phyloP scores from a whole-genome alignment of 2,888 invertebrate genomes.

The Tigriopus californicus region DNA sequence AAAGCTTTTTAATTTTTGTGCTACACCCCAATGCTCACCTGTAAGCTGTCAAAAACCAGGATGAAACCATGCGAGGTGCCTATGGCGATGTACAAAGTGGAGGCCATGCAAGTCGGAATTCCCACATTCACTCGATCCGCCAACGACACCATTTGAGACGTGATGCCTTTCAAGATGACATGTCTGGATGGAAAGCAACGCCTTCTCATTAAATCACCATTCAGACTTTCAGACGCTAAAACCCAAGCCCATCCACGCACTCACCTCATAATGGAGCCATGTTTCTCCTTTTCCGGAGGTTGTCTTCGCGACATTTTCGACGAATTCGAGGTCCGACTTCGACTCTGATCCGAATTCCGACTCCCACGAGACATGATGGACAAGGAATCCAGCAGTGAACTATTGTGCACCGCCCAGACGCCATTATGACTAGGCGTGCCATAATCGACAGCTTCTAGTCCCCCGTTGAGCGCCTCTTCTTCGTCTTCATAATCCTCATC shows the following conservation, averaged over 20 bases:
- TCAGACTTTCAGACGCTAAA: not conserved
- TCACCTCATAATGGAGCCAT: not conserved
- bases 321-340: not conserved
- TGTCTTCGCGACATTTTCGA: not conserved
- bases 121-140: conserved; percentile 78
- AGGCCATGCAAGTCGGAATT: conserved; percentile 48
- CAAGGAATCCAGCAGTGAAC: conserved; percentile 12
- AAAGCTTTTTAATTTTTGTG: too few relatives aligned
- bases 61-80: conserved; percentile 86
- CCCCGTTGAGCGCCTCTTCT: conserved; percentile 24
- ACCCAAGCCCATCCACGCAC: too few relatives aligned
- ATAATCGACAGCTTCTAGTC: conserved; percentile 18
- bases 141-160: conserved; percentile 69
- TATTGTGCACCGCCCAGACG: not conserved
- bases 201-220: conserved; percentile 21
- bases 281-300: not conserved
- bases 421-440: conserved; percentile 7
- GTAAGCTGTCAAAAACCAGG: conserved; percentile 47
- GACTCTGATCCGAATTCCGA: conserved; percentile 4
- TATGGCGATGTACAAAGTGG: conserved; percentile 42
- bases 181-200: conserved; percentile 49
- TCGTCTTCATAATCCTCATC: conserved; percentile 20
- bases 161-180: conserved; percentile 64
- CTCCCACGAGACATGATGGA: conserved; percentile 14
- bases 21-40: too few relatives aligned